phyloP scores from a whole-genome alignment of 1,140 invertebrate species.

The Drosophila chauvacae region DNA sequence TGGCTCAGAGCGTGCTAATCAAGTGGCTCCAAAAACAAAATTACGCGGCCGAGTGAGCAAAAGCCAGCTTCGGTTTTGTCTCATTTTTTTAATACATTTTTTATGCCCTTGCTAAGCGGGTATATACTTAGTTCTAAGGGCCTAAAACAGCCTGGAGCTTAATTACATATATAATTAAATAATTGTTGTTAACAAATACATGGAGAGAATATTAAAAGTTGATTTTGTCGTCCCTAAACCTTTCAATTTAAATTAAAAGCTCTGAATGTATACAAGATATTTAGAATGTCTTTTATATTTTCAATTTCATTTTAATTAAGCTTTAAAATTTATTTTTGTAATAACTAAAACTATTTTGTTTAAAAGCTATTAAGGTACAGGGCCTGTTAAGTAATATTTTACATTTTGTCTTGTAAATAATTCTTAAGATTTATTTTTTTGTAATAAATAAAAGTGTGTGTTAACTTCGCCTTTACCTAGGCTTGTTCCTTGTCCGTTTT shows the following conservation, averaged over 20 bases:
- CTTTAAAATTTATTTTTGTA: neutral
- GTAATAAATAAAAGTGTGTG: neutral
- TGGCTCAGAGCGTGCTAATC: slow-evolving; percentile 79
- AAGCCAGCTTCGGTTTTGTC: slow-evolving; percentile 43
- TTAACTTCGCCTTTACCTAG: neutral
- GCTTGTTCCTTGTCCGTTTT: neutral
- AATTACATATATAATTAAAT: neutral
- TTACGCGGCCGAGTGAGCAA: slow-evolving; percentile 74
- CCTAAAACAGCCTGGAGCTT: neutral
- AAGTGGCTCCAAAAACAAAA: slow-evolving; percentile 69
- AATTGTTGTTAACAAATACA: neutral
- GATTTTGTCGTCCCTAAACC: too few relatives aligned
- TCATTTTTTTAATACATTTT: slow-evolving; percentile 19
- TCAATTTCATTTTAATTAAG: neutral
- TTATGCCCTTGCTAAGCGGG: neutral
- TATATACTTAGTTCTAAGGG: neutral
- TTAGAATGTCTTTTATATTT: neutral
- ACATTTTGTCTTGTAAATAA: too few relatives aligned
- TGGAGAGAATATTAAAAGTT: neutral
- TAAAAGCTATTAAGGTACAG: neutral
- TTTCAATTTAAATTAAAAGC: too few relatives aligned
- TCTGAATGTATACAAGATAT: too few relatives aligned
- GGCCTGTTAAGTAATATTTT: neutral
- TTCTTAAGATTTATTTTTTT: neutral
- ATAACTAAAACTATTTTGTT: neutral